phyloP scores from a whole-genome alignment of 2,113 vertebrate genomes.

The Perccottus glenii region DNA sequence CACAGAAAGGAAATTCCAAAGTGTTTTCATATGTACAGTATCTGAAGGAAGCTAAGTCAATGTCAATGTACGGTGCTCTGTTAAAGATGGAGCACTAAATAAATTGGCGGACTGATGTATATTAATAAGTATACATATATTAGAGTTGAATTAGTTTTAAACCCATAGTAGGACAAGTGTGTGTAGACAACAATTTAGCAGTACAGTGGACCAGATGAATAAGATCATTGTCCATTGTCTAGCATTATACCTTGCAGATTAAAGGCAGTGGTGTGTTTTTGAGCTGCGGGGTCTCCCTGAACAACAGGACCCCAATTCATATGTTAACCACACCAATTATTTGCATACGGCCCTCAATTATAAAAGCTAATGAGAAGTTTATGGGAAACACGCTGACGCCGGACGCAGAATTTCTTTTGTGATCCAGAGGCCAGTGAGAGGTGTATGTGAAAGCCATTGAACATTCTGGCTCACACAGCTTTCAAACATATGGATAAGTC shows the following conservation, averaged over 20 bases:
- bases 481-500: neutral
- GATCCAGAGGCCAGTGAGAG: constrained; percentile 38
- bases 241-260: constrained; percentile 39
- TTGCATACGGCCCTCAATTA: constrained; percentile 76
- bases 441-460: constrained; percentile 42
- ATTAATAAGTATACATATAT: too few relatives aligned
- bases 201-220: constrained; percentile 30
- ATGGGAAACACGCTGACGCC: constrained; percentile 59
- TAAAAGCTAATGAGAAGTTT: constrained; percentile 77
- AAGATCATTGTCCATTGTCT: constrained; percentile 44
- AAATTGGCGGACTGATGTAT: constrained; percentile 62
- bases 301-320: constrained; percentile 70
- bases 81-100: constrained; percentile 55
- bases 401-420: constrained; percentile 63
- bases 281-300: constrained; percentile 37
- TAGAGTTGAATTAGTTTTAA: too few relatives aligned
- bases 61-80: constrained; percentile 48
- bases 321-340: constrained; percentile 78
- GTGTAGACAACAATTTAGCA: constrained; percentile 28
- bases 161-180: too few relatives aligned
- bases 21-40: constrained; percentile 61
- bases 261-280: constrained; percentile 52
- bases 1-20: constrained; percentile 55
- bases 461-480: constrained; percentile 18
- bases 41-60: constrained; percentile 45